phyloP scores from a whole-genome alignment of 2,888 invertebrate species.

The Orchestes rusci region DNA sequence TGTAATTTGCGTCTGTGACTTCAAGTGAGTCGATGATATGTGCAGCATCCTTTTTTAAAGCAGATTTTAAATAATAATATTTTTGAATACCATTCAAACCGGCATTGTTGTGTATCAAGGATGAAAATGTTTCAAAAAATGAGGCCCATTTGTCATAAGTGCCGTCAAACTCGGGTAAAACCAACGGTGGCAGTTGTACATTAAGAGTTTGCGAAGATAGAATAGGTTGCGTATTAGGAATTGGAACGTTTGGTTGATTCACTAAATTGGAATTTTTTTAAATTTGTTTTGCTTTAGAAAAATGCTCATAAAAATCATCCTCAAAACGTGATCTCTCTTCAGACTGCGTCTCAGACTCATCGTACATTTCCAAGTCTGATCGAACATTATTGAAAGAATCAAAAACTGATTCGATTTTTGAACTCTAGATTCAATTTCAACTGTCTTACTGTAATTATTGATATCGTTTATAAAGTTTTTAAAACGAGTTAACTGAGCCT shows the following conservation, averaged over 20 bases:
- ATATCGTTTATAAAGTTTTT: constrained; percentile 1
- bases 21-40: background rate
- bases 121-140: background rate
- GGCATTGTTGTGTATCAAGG: background rate
- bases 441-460: background rate
- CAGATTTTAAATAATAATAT: background rate
- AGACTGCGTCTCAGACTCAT: no score
- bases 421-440: background rate
- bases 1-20: background rate
- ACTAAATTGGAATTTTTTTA: background rate
- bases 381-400: background rate
- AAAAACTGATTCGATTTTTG: constrained; percentile 1
- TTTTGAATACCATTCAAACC: background rate
- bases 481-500: constrained; percentile 1
- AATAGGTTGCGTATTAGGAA: background rate
- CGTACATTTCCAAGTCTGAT: no score
- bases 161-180: background rate
- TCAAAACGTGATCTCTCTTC: background rate
- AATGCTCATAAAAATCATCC: background rate
- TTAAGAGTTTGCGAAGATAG: background rate
- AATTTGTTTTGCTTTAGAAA: constrained; percentile 4
- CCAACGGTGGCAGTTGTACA: background rate
- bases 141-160: background rate
- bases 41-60: background rate
- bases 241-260: background rate